Evolutionary conservation across 2,797 vertebrate genomes (phyloP), one percentile per base, ranked within the genome.

Genomic region (Protonibea diacanthus): DNA sequence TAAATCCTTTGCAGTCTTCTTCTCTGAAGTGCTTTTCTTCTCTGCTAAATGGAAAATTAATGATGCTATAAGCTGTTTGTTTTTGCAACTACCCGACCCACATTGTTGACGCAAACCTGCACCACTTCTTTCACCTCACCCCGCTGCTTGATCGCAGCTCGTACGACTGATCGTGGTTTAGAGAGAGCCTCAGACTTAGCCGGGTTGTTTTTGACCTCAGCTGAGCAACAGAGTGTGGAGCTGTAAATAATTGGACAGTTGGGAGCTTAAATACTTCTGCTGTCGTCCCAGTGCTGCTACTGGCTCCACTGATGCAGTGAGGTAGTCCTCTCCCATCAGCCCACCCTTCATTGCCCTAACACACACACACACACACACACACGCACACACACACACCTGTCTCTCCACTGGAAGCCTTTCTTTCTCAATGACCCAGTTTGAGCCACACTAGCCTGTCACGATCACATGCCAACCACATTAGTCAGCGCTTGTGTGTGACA

Each of bases 241-340:
- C 77, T 67, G 86, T 85, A 81, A 87, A 84, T 88, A 89, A 88
- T 70, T 88, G 83, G 81, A 81, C 74, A 73, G 56, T 21, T 47
- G 68, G 80, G 82, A 84, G 67, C 63, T 76, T 80, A 61, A 72
- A 80, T 63, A 38, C 66, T 67, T 58, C 71, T 71, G 64, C 74
- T 52, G 69, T n/a, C 51, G 55, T 65, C 66, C 59, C 80, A 23
- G 23, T 29, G 75, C 76, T 52, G 74, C 62, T 70, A 53, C 61
- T 58, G 55, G 51, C 71, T 69, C 64, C 69, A 75, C 23, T 81
- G 79, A 78, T 82, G 73, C 64, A 53, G 62, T 38, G 29, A 83
- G 47, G 29, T 53, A 66, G 74, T 67, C 48, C 14, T 62, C 7
- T 21, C 33, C 70, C 56, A 53, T 74, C 68, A 67, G 23, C 44